phyloP scores from a whole-genome alignment of 2,888 invertebrate genomes.

The Drosophila eohydei region DNA sequence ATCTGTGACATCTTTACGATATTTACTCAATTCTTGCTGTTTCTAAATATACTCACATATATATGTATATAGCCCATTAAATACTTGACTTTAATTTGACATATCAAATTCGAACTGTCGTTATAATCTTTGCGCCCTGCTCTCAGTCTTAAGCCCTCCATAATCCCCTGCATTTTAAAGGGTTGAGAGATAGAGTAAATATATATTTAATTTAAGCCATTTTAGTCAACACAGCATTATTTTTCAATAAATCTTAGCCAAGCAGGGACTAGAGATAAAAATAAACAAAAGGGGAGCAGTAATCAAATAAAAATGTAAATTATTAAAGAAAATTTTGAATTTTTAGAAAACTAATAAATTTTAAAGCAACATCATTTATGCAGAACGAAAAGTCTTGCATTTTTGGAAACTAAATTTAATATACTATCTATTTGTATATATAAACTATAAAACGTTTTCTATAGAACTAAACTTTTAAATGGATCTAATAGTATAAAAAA shows the following conservation, averaged over 20 bases:
- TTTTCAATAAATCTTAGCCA: not conserved
- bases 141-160: not conserved
- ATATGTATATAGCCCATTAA: not conserved
- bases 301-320: not conserved
- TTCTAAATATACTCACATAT: not conserved
- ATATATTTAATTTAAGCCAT: not conserved
- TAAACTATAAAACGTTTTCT: no score
- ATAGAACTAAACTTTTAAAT: no score
- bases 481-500: not conserved
- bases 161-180: not conserved
- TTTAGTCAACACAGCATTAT: not conserved
- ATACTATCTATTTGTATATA: no score
- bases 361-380: no score
- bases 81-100: not conserved
- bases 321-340: not conserved
- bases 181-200: not conserved
- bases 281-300: not conserved
- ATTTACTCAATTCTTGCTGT: slow-evolving; percentile 21
- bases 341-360: not conserved
- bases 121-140: not conserved
- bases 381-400: not conserved
- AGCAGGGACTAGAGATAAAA: not conserved
- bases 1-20: slow-evolving; percentile 58
- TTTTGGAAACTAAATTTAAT: no score
- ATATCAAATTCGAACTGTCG: not conserved